These are phyloP conservation scores for Cactoblastis cactorum DNA, from an alignment of 2,888 invertebrate genomes.

Conservation along the genomic window DNA sequence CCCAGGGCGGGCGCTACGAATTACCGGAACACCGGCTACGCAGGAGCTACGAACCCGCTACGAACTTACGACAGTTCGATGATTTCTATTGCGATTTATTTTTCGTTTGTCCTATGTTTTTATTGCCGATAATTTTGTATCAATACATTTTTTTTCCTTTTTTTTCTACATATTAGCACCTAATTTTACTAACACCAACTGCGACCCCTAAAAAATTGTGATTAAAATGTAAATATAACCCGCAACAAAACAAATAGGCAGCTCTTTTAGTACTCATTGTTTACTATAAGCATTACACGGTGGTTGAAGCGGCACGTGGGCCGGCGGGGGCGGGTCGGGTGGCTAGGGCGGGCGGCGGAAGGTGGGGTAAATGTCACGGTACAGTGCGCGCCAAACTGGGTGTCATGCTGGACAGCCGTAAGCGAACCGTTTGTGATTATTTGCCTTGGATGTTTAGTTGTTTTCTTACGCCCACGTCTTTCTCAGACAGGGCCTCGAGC, in stretches of 20 bases:
- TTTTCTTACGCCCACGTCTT: not conserved
- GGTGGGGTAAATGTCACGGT: constrained; percentile 48
- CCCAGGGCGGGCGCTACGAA: constrained; percentile 2
- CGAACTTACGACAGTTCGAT: not conserved
- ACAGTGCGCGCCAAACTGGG: constrained; percentile 12
- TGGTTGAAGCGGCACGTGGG: constrained; percentile 34
- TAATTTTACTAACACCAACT: too few species aligned
- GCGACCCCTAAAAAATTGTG: not conserved
- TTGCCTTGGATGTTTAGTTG: not conserved
- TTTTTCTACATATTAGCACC: too few species aligned
- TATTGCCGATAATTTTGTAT: too few species aligned
- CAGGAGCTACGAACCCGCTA: not conserved
- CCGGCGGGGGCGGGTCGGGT: constrained; percentile 19
- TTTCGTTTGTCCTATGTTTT: too few species aligned
- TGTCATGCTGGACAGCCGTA: constrained; percentile 1
- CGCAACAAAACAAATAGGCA: not conserved
- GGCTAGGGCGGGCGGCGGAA: constrained; percentile 25
- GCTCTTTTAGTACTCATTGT: constrained; percentile 26
- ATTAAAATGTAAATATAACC: not conserved
- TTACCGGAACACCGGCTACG: not conserved
- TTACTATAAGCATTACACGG: constrained; percentile 30
- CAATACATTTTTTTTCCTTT: too few species aligned
- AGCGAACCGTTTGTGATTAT: not conserved
- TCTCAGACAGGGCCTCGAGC: not conserved
- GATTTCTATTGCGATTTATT: not conserved